Evolutionary conservation across 2,797 vertebrate species (phyloP).

Genomic region (Propithecus perrieri): DNA sequence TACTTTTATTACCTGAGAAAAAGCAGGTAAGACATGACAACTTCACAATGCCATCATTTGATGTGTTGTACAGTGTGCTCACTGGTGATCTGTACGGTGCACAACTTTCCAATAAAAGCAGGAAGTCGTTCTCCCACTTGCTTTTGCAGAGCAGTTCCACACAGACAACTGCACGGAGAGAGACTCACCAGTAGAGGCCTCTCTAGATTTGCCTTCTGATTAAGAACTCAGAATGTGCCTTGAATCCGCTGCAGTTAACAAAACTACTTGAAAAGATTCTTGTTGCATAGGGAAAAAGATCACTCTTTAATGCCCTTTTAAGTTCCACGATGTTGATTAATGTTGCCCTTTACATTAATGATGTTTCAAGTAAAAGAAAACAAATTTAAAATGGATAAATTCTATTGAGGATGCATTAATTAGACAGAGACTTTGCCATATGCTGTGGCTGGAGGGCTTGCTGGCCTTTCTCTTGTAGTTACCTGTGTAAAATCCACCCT

Average conservation of each 20-base stretch:
- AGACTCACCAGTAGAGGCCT: constrained; percentile 95
- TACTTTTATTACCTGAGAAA: constrained; percentile 64
- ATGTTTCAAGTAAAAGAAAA: constrained; percentile 92
- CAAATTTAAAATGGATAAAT: constrained; percentile 93
- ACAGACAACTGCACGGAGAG: constrained; percentile 76
- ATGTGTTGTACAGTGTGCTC: constrained; percentile 58
- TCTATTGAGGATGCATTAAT: constrained; percentile 91
- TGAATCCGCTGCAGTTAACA: constrained; percentile 77
- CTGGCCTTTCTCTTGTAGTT: constrained; percentile 91
- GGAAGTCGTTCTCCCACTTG: constrained; percentile 40
- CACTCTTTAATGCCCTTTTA: constrained; percentile 90
- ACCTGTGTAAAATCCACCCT: constrained; percentile 94
- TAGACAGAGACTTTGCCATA: constrained; percentile 89
- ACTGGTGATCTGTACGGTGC: constrained; percentile 67
- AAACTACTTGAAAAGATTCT: constrained; percentile 88
- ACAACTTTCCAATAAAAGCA: constrained; percentile 78
- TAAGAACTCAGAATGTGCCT: constrained; percentile 64
- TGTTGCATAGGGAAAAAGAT: constrained; percentile 83
- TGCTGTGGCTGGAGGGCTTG: constrained; percentile 88
- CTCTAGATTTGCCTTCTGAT: constrained; percentile 92
- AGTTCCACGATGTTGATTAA: constrained; percentile 91
- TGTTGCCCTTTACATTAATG: constrained; percentile 92
- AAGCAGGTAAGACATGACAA: constrained; percentile 6
- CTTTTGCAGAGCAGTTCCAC: constrained; percentile 61
- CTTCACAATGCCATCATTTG: constrained; percentile 71